A percentile compares a stretch with the other conserved stretches of the same genome.
These are phyloP conservation scores for Papilio polyxenes DNA, from an alignment of 1,140 invertebrate genomes.

Conservation along the genomic window DNA sequence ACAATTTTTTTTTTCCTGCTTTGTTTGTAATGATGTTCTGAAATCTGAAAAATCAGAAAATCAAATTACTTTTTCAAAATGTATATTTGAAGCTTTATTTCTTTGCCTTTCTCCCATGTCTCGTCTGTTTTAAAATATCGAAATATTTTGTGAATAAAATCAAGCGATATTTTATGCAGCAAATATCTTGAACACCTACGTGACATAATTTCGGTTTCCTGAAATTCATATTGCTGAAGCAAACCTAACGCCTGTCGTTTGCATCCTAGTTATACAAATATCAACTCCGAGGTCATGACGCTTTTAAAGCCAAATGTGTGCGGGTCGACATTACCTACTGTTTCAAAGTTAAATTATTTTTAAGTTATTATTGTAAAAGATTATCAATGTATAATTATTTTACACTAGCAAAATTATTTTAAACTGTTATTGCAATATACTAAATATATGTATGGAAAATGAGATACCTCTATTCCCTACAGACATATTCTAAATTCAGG, in stretches of 20 bases:
- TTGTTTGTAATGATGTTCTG: no score
- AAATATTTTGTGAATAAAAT: neutral
- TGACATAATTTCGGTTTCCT: constrained; percentile 5
- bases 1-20: no score
- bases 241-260: neutral
- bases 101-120: neutral
- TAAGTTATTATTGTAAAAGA: neutral
- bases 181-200: neutral
- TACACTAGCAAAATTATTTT: no score
- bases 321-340: neutral
- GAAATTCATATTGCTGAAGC: constrained; percentile 7
- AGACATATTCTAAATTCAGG: neutral
- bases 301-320: neutral
- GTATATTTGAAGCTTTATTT: neutral
- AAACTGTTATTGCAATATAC: no score
- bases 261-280: constrained; percentile 7
- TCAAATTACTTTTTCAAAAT: no score
- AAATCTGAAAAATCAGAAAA: no score
- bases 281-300: neutral
- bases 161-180: neutral
- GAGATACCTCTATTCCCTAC: neutral
- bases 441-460: neutral
- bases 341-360: neutral
- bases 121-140: neutral
- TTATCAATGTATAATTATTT: no score